Conservation (phyloP, 2,113 vertebrate species). For the Strix uralensis region DNA sequence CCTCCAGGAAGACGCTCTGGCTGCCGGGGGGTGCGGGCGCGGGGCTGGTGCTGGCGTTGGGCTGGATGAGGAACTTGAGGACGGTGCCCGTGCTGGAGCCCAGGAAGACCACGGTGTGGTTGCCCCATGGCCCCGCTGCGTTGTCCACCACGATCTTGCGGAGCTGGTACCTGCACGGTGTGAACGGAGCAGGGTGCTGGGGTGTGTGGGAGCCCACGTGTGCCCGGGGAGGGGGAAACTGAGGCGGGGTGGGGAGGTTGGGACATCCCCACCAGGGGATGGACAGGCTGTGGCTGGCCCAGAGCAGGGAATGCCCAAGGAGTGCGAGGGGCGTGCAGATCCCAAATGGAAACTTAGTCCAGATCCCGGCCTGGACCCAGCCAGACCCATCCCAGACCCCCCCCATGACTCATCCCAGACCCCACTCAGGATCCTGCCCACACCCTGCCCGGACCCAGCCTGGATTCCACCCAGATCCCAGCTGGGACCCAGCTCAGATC, state of each 20-base stretch:
- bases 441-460: neutral
- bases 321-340: rapidly evolving
- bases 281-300: neutral
- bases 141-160: slow-evolving; percentile 92
- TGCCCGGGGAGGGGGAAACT: neutral
- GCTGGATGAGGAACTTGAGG: slow-evolving; percentile 91
- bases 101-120: slow-evolving; percentile 91
- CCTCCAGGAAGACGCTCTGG: slow-evolving; percentile 88
- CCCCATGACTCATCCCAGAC: neutral
- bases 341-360: neutral
- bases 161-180: slow-evolving; percentile 84
- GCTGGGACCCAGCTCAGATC: neutral
- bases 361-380: neutral
- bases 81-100: slow-evolving; percentile 89
- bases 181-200: rapidly evolving
- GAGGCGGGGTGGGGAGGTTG: neutral
- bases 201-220: neutral
- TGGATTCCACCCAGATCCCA: neutral
- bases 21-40: slow-evolving; percentile 29
- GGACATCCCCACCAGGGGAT: neutral
- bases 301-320: rapidly evolving
- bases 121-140: slow-evolving; percentile 84
- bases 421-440: neutral
- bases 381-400: neutral
- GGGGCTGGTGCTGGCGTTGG: slow-evolving; percentile 76